Conservation (phyloP, 1,140 invertebrate genomes). For the Aphelenchoides avenae region DNA sequence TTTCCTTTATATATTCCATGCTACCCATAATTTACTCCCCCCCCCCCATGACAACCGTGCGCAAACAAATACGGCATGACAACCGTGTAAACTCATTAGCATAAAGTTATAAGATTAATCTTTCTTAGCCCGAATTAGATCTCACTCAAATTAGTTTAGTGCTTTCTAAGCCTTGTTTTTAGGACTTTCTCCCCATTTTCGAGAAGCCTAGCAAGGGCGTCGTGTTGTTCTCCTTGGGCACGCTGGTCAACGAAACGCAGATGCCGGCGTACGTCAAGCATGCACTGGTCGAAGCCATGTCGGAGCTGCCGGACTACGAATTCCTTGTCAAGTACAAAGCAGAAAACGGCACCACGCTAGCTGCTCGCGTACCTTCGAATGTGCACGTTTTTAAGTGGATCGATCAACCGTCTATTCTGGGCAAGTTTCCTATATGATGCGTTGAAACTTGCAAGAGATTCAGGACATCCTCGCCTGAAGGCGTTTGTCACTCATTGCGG, state of each 20-base stretch:
- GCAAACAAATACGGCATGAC: too few species aligned
- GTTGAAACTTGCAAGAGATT: not conserved
- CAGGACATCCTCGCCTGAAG: constrained; percentile 12
- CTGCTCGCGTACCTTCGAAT: constrained; percentile 2
- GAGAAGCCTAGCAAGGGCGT: constrained; percentile 15
- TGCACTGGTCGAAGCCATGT: constrained; percentile 16
- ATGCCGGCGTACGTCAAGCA: constrained; percentile 15
- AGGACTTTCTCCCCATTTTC: constrained; percentile 2
- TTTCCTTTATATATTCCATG: too few species aligned
- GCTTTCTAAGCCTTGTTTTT: not conserved
- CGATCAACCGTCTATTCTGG: constrained; percentile 5
- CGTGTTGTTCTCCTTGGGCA: constrained; percentile 26
- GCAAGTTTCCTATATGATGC: not conserved
- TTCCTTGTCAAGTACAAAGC: constrained; percentile 26
- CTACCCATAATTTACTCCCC: too few species aligned
- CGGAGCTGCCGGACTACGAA: constrained; percentile 16
- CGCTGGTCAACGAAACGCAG: constrained; percentile 18
- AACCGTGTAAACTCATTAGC: too few species aligned
- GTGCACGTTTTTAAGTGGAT: constrained; percentile 10
- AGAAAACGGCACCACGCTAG: constrained; percentile 7
- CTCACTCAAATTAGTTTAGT: too few species aligned
- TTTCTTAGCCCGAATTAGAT: too few species aligned
- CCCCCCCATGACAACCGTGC: too few species aligned
- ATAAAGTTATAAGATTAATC: too few species aligned
- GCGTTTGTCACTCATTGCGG: constrained; percentile 78